Conservation (phyloP, 2,797 vertebrate species). For the Acipenser ruthenus region DNA sequence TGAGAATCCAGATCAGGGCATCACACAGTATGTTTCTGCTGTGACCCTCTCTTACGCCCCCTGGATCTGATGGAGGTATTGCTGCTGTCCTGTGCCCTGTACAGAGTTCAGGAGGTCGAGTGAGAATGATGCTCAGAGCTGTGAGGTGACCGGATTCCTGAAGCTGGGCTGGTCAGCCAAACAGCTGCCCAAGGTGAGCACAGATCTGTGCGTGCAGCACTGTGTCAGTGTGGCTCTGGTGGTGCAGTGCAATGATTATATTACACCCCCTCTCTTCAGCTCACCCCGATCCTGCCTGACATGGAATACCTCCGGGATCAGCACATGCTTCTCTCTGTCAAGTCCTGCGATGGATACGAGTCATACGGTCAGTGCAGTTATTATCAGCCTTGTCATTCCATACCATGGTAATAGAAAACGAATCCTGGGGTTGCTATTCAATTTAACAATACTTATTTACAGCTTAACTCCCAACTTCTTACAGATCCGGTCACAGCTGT, state of each 20-base stretch:
- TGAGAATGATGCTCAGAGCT: slow-evolving; percentile 68
- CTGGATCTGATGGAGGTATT: background rate
- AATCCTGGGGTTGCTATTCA: too few relatives aligned
- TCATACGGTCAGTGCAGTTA: slow-evolving; percentile 61
- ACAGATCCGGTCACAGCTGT: too few relatives aligned
- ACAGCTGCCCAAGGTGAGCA: slow-evolving; percentile 66
- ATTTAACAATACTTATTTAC: too few relatives aligned
- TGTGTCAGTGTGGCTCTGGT: background rate
- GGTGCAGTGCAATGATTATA: background rate
- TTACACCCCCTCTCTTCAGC: slow-evolving; percentile 31
- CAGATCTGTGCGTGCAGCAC: background rate
- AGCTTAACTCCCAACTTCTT: too few relatives aligned
- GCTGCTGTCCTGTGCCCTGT: slow-evolving; percentile 1
- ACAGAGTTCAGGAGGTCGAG: slow-evolving; percentile 62
- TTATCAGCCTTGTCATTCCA: background rate
- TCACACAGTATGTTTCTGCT: background rate
- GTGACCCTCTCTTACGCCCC: too few relatives aligned
- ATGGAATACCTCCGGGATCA: slow-evolving; percentile 66
- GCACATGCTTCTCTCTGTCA: slow-evolving; percentile 67
- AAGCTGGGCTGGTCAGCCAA: slow-evolving; percentile 70
- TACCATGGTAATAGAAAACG: background rate
- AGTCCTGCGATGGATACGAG: slow-evolving; percentile 73
- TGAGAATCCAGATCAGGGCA: background rate
- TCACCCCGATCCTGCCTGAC: slow-evolving; percentile 57
- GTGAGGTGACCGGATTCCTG: slow-evolving; percentile 66